These are phyloP conservation scores for Agriopis marginaria DNA, from an alignment of 2,888 invertebrate species.

Conservation along the genomic window DNA sequence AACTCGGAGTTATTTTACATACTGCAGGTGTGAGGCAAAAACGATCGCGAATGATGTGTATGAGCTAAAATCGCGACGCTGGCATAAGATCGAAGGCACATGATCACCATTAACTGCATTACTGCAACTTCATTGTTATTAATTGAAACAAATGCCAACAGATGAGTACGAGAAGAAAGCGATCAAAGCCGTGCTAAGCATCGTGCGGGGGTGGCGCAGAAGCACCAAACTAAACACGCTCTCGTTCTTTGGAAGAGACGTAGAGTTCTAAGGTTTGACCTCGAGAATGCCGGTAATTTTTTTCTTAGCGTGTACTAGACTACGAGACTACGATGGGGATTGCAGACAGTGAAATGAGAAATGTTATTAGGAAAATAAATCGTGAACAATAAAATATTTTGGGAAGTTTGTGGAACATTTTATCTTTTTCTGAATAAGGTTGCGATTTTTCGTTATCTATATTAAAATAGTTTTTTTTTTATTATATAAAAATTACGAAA, in stretches of 20 bases:
- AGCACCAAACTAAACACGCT: constrained; percentile 77
- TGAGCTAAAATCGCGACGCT: too few species aligned
- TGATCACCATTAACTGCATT: too few species aligned
- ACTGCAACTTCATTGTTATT: too few species aligned
- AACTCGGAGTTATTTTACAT: too few species aligned
- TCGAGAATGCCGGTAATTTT: neutral
- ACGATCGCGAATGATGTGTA: too few species aligned
- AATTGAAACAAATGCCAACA: constrained; percentile 46
- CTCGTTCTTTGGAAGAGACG: constrained; percentile 74
- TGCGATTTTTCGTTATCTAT: neutral
- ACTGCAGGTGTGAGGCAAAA: too few species aligned
- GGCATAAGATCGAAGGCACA: neutral
- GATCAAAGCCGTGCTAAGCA: constrained; percentile 62
- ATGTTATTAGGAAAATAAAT: neutral
- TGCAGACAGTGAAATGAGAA: neutral
- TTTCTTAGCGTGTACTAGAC: neutral
- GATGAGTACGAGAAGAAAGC: constrained; percentile 70
- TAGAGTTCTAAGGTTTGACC: constrained; percentile 64
- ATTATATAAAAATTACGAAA: too few species aligned
- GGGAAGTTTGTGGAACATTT: neutral
- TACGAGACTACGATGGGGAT: neutral
- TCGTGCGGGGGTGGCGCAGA: constrained; percentile 80
- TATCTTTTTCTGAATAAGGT: neutral
- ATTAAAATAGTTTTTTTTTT: too few species aligned
- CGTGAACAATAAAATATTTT: neutral